A percentile compares a stretch with the other conserved stretches of the same genome.
Evolutionary conservation across 2,113 vertebrate genomes (phyloP).

Genomic region (Aviceda subcristata): DNA sequence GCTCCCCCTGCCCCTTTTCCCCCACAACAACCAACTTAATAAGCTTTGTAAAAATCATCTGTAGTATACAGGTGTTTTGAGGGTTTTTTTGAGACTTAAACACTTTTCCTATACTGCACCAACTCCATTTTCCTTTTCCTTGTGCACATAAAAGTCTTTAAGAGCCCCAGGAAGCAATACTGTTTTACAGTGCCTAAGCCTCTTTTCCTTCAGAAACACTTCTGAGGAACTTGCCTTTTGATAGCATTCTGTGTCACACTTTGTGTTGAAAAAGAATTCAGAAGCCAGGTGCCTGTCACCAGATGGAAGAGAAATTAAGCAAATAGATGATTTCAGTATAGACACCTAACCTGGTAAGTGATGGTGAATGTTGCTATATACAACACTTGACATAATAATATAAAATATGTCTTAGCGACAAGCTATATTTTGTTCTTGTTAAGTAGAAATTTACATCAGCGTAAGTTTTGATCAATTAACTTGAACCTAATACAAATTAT

Average conservation of each 20-base stretch:
- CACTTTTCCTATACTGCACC: background rate
- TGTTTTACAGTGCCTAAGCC: background rate
- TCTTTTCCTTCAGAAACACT: background rate
- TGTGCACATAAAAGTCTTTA: background rate
- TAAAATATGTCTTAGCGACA: background rate
- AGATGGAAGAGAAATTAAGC: slow-evolving; percentile 4
- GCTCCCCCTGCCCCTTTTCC: too few species aligned
- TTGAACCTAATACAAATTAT: background rate
- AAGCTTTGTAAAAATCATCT: slow-evolving; percentile 13
- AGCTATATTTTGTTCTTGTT: background rate
- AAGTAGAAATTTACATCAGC: slow-evolving; percentile 41
- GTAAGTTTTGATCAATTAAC: background rate
- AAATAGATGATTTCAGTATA: background rate
- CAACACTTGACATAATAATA: slow-evolving; percentile 21
- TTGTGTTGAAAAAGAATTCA: background rate
- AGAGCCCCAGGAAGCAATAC: background rate
- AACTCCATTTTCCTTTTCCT: background rate
- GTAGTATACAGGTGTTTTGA: background rate
- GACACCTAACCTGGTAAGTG: background rate
- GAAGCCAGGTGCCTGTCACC: slow-evolving; percentile 19
- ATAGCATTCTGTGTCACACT: background rate
- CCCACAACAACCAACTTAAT: background rate
- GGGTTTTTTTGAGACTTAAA: background rate
- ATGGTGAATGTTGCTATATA: background rate
- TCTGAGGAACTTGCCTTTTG: background rate